Evolutionary conservation across 2,888 invertebrate species (phyloP), one percentile per base, ranked within the genome.

Genomic region (Stegophylla sp.): DNA sequence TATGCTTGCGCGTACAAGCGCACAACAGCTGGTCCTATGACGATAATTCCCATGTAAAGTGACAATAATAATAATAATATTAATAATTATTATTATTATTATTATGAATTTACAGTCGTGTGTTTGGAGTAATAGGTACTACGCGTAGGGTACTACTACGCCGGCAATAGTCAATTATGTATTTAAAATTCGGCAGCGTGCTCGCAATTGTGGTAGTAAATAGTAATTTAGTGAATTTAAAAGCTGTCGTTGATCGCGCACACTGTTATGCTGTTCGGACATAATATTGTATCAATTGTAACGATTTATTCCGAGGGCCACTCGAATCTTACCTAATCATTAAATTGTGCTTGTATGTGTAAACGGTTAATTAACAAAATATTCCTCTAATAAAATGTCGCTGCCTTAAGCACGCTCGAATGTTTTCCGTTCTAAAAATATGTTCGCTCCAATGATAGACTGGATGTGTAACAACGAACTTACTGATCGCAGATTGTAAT

Each of bases 401-500:
- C 0, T 26, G 56, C n/a, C n/a, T n/a, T 45, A 13, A n/a, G 1
- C 66, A 17, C n/a, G 17, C 12, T 28, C 17, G n/a, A 1, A 51
- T n/a, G 10, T 67, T 51, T 26, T 7, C 28, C 10, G 51, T 48
- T 69, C 28, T 69, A 69, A 69, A 84, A 76, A 59, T 83, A 84
- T 59, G 83, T 83, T 41, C 83, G 83, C 67, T 82, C 34, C 34
- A 7, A 34, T 7, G 81, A 53, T 69, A 71, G 34, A 56, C 82
- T 67, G 83, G 34, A n/a, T 34, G 34, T 34, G 34, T 34, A 34
- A 77, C 64, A 83, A 82, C n/a, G n/a, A n/a, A n/a, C n/a, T n/a
- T n/a, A 82, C 83, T 82, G 56, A 64, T 20, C 34, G 34, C 28
- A 69, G n/a, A 51, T 2, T n/a, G 7, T 3, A n/a, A 34, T 34